phyloP scores from a whole-genome alignment of 2,113 vertebrate species.

The Pteropus alecto region DNA sequence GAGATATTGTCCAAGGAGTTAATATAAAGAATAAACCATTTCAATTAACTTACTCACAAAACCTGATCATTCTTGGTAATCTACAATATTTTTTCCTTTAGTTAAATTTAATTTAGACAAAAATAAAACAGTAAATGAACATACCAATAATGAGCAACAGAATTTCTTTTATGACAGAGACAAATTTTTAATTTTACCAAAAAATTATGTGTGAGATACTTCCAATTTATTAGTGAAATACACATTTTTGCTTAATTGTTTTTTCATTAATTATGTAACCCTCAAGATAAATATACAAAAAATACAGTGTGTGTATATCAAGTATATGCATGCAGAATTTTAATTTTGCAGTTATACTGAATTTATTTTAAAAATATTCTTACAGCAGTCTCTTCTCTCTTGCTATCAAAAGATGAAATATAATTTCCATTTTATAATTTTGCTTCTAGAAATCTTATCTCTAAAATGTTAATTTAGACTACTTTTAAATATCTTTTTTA shows the following conservation, averaged over 20 bases:
- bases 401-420: neutral
- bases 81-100: conserved; percentile 57
- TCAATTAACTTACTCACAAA: conserved; percentile 64
- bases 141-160: conserved; percentile 11
- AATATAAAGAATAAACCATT: conserved; percentile 67
- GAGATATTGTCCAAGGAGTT: conserved; percentile 60
- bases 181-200: conserved; percentile 6
- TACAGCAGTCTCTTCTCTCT: neutral
- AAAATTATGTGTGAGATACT: neutral
- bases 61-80: conserved; percentile 58
- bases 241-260: neutral
- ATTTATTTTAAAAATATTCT: neutral
- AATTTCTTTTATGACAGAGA: neutral
- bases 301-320: neutral
- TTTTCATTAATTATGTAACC: neutral
- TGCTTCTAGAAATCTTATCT: neutral
- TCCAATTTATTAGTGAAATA: neutral
- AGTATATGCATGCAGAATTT: neutral
- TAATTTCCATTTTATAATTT: neutral
- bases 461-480: neutral
- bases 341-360: neutral
- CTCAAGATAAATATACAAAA: neutral
- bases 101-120: conserved; percentile 35
- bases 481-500: neutral
- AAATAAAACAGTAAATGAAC: conserved; percentile 16